Conservation (phyloP, 2,797 vertebrate species). For the Vultur gryphus region DNA sequence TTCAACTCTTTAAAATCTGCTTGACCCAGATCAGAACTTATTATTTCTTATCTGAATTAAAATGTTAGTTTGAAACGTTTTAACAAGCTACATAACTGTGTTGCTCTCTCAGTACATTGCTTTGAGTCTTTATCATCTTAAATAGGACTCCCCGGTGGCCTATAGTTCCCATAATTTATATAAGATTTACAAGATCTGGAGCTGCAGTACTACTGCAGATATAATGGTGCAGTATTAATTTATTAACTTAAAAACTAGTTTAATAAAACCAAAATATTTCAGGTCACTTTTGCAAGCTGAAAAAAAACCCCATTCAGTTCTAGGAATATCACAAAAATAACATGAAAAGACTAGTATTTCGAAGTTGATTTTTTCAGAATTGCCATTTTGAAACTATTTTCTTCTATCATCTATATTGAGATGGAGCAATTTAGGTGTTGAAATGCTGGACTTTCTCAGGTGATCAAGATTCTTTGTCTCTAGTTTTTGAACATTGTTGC, state of each 20-base stretch:
- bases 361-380: not conserved
- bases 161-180: not conserved
- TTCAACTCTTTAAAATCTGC: not conserved
- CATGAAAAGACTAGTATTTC: not conserved
- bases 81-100: not conserved
- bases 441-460: not conserved
- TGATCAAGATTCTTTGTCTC: not conserved
- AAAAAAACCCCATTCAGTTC: fast-evolving
- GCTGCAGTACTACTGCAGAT: not conserved
- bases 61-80: not conserved
- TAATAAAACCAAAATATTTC: not conserved
- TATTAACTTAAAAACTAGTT: not conserved
- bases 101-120: not conserved
- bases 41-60: not conserved
- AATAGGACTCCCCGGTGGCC: not conserved
- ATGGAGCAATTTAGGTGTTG: not conserved
- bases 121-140: not conserved
- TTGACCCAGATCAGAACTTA: not conserved
- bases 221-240: not conserved
- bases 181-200: not conserved
- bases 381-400: not conserved
- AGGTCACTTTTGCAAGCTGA: not conserved
- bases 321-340: not conserved
- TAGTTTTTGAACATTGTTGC: not conserved
- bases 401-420: not conserved